Evolutionary conservation across 2,888 invertebrate genomes (phyloP).

Genomic region (Lycocerus yunnanus): DNA sequence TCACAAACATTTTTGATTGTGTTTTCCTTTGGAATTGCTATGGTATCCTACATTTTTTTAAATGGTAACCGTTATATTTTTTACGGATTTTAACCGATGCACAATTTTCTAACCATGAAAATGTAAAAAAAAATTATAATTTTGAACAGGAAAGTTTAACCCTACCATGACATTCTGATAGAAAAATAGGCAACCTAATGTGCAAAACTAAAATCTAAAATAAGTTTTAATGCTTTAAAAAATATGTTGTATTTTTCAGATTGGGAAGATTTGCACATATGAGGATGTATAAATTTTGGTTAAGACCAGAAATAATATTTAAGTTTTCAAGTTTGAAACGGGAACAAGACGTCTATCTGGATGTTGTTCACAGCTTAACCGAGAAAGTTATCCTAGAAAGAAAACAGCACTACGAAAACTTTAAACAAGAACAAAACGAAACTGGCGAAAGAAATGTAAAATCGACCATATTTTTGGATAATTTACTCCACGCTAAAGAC

Average conservation of each 20-base stretch:
- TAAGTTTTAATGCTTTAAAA: too few species aligned
- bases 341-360: constrained; percentile 35
- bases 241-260: constrained; percentile 19
- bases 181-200: too few species aligned
- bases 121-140: too few species aligned
- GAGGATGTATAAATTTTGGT: constrained; percentile 36
- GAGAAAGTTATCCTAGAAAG: constrained; percentile 35
- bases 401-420: constrained; percentile 29
- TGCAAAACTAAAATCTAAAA: too few species aligned
- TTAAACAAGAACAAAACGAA: constrained; percentile 19
- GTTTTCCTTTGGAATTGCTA: too few species aligned
- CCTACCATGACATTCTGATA: too few species aligned
- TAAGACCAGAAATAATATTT: constrained; percentile 36
- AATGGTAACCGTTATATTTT: too few species aligned
- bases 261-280: constrained; percentile 31
- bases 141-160: too few species aligned
- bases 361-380: constrained; percentile 34
- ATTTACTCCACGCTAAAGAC: constrained; percentile 32
- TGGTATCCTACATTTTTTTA: too few species aligned
- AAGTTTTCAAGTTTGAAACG: constrained; percentile 35
- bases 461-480: constrained; percentile 33
- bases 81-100: too few species aligned
- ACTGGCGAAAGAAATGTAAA: neutral
- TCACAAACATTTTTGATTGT: too few species aligned
- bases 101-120: too few species aligned